Conservation (phyloP, 2,113 vertebrate species). For the Hassar affinis region DNA sequence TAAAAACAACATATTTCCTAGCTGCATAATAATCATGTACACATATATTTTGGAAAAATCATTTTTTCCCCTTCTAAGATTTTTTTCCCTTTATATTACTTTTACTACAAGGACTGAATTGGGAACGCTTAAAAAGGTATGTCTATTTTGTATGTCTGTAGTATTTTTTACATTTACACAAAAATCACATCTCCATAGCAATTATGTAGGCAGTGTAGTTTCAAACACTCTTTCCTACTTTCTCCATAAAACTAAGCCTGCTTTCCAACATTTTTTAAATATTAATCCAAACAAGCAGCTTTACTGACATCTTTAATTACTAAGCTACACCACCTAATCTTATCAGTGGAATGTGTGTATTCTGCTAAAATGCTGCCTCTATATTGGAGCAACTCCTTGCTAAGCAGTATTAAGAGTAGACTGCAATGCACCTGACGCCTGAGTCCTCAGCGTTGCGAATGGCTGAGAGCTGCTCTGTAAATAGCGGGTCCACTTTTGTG, state of each 20-base stretch:
- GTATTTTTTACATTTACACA: too few relatives aligned
- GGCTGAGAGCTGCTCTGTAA: slow-evolving; percentile 86
- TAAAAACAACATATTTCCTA: too few relatives aligned
- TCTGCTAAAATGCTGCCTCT: neutral
- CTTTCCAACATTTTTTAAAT: neutral
- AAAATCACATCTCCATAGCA: too few relatives aligned
- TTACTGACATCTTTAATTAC: neutral
- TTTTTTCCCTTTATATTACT: too few relatives aligned
- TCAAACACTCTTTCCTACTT: neutral
- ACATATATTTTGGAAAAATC: too few relatives aligned
- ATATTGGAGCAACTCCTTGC: too few relatives aligned
- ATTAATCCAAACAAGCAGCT: neutral
- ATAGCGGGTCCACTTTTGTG: slow-evolving; percentile 93
- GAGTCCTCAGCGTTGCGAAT: slow-evolving; percentile 91
- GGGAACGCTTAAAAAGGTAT: too few relatives aligned
- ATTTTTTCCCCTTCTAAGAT: too few relatives aligned
- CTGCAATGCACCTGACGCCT: slow-evolving; percentile 79
- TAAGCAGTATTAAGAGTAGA: neutral
- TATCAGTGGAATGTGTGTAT: neutral
- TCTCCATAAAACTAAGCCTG: neutral
- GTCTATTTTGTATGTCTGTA: too few relatives aligned
- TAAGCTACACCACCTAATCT: neutral
- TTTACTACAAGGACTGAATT: too few relatives aligned
- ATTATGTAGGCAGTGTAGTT: too few relatives aligned
- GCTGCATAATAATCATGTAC: too few relatives aligned